phyloP scores from a whole-genome alignment of 2,888 invertebrate species.

The Linyphia triangularis region DNA sequence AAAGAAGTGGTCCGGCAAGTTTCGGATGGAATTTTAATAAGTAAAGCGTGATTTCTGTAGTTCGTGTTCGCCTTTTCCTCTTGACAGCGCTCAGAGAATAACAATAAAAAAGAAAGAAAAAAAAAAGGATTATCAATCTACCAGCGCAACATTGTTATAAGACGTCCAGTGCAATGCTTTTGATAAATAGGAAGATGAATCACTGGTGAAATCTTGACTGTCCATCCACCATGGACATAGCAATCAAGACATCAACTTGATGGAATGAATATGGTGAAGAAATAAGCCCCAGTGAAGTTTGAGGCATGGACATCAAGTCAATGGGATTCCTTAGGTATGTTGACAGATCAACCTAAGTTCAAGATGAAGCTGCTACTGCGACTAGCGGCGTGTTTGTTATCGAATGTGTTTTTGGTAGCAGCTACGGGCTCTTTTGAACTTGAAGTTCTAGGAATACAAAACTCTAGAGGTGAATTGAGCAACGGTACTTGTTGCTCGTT shows the following conservation, averaged over 20 bases:
- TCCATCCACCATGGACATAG: constrained; percentile 16
- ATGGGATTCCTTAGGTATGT: neutral
- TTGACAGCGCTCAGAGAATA: neutral
- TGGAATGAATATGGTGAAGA: neutral
- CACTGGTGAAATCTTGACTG: constrained; percentile 12
- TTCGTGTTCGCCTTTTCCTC: constrained; percentile 18
- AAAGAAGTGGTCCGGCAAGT: constrained; percentile 48
- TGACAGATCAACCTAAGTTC: constrained; percentile 24
- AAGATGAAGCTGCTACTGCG: constrained; percentile 41
- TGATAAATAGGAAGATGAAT: neutral
- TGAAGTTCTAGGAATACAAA: constrained; percentile 94
- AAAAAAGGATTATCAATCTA: constrained; percentile 29
- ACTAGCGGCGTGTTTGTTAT: constrained; percentile 21
- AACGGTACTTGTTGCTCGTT: constrained; percentile 89
- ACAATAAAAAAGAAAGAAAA: neutral
- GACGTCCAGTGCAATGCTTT: neutral
- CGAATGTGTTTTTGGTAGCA: neutral
- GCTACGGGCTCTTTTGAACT: constrained; percentile 93
- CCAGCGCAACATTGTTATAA: neutral
- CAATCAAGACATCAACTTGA: constrained; percentile 1
- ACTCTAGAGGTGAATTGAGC: constrained; percentile 90
- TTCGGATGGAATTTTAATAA: constrained; percentile 63
- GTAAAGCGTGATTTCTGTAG: constrained; percentile 32
- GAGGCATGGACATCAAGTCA: neutral
- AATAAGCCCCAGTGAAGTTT: neutral